These are phyloP conservation scores for Brenthis ino DNA, from an alignment of 2,888 invertebrate species.

Conservation along the genomic window DNA sequence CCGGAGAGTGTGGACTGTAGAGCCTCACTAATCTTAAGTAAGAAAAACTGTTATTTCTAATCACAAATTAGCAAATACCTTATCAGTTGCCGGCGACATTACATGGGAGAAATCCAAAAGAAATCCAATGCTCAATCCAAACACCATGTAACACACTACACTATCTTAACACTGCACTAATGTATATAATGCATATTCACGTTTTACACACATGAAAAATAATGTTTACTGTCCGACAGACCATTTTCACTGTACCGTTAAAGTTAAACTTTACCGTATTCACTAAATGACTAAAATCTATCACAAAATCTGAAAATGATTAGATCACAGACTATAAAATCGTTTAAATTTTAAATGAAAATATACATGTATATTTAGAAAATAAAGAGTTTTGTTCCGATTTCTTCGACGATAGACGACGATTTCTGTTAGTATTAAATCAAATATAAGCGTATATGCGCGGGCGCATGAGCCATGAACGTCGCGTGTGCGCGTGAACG, in stretches of 20 bases:
- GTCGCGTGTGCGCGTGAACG: constrained; percentile 18
- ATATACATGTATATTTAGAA: no score
- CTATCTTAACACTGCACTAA: background rate
- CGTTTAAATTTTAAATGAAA: no score
- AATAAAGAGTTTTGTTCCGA: no score
- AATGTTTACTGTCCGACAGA: constrained; percentile 5
- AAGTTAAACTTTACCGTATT: background rate
- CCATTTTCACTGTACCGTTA: background rate
- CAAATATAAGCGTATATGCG: background rate
- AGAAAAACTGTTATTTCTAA: no score
- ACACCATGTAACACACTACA: background rate
- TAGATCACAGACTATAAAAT: no score
- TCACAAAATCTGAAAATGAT: no score
- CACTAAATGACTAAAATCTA: background rate
- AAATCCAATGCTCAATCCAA: background rate
- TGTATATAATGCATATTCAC: background rate
- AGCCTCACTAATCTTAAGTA: no score
- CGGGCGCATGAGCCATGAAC: background rate
- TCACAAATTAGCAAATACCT: constrained; percentile 19
- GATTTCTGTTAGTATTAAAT: background rate
- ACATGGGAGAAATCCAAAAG: constrained; percentile 27
- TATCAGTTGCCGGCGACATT: constrained; percentile 37
- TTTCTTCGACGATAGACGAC: no score
- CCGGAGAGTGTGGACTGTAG: no score
- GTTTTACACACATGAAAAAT: background rate